Conservation (phyloP, 2,797 vertebrate species). For the Chelon labrosus region DNA sequence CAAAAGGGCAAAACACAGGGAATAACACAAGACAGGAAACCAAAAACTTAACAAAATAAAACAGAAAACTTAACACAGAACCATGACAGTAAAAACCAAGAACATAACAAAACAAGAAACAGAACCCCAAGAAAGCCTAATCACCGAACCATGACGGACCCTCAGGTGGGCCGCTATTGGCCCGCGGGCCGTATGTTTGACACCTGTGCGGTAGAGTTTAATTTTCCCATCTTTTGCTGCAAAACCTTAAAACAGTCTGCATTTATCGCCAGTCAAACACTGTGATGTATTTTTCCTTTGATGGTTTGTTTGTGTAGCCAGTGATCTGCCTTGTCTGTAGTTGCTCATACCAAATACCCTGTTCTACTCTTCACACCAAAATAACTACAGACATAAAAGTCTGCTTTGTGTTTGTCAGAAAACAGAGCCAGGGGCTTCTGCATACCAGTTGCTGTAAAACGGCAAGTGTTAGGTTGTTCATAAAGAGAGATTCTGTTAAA, state of each 20-base stretch:
- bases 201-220: too few species aligned
- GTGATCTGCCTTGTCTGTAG: conserved; percentile 21
- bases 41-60: too few species aligned
- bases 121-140: too few species aligned
- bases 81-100: too few species aligned
- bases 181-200: too few species aligned
- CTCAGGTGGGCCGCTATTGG: too few species aligned
- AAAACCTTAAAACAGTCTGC: conserved; percentile 5
- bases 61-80: too few species aligned
- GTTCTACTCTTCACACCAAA: conserved; percentile 13
- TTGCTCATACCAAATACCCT: conserved; percentile 34
- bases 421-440: conserved; percentile 11
- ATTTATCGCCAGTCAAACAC: conserved; percentile 22
- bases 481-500: not conserved
- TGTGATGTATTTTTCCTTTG: conserved; percentile 28
- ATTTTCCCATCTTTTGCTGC: conserved; percentile 11
- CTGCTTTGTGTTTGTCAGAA: conserved; percentile 5
- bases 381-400: conserved; percentile 19
- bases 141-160: too few species aligned
- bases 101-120: too few species aligned
- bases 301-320: conserved; percentile 44
- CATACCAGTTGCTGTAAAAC: not conserved
- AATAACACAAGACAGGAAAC: too few species aligned
- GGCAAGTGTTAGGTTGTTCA: not conserved
- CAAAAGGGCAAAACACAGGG: too few species aligned